Percentiles rank a stretch among this genome's conserved stretches.
Evolutionary conservation across 2,797 vertebrate species (phyloP).

Genomic region (Chloroceryle inda): DNA sequence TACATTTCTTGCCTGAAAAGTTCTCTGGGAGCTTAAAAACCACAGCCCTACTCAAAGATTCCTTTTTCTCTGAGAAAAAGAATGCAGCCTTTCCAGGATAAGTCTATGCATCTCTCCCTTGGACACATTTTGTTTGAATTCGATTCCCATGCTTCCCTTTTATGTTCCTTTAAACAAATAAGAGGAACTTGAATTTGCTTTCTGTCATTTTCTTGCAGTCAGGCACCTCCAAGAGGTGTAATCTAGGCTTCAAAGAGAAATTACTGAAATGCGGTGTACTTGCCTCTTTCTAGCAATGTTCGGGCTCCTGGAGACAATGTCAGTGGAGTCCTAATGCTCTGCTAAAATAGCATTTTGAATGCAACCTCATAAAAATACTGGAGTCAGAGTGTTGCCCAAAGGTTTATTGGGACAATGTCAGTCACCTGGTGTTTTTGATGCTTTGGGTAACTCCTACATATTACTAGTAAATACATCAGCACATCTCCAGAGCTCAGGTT

Average conservation of each 20-base stretch:
- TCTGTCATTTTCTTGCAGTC: not conserved
- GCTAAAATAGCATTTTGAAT: not conserved
- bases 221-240: not conserved
- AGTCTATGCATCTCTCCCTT: not conserved
- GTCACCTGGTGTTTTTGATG: not conserved
- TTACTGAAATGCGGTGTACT: not conserved
- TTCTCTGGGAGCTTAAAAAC: not conserved
- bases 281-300: not conserved
- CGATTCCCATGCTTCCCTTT: not conserved
- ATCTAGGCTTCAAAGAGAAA: not conserved
- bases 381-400: not conserved
- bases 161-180: not conserved
- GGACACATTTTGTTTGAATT: not conserved
- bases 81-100: not conserved
- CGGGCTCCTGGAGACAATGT: not conserved
- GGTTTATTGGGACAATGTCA: not conserved
- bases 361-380: not conserved
- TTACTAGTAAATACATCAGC: not conserved
- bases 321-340: not conserved
- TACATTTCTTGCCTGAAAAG: not conserved
- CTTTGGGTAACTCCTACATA: not conserved
- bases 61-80: too few species aligned
- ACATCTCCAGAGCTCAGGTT: not conserved
- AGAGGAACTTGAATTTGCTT: not conserved
- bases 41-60: not conserved